These are phyloP conservation scores for Emydura subglobosa DNA, from an alignment of 2,113 vertebrate species.

Conservation along the genomic window DNA sequence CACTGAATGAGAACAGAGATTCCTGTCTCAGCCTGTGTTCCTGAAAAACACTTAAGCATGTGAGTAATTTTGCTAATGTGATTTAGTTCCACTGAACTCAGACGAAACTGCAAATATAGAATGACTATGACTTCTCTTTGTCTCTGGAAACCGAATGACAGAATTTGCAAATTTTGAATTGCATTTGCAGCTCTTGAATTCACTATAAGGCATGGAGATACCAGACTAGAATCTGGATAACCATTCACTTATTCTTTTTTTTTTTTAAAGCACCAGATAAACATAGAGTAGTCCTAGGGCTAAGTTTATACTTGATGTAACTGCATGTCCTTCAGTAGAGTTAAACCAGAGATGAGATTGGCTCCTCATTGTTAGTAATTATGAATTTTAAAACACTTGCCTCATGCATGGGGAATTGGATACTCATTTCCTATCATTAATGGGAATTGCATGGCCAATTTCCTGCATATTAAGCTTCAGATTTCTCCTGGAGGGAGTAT, in stretches of 20 bases:
- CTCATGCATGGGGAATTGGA: not conserved
- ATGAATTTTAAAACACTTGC: not conserved
- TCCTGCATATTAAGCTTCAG: not conserved
- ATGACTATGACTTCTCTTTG: not conserved
- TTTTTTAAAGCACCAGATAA: not conserved
- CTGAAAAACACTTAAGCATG: not conserved
- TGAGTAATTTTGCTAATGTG: not conserved
- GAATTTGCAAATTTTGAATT: not conserved
- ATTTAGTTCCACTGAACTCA: not conserved
- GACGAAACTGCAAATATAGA: not conserved
- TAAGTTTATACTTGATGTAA: not conserved
- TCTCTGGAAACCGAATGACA: not conserved
- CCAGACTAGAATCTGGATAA: not conserved
- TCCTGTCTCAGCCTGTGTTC: not conserved
- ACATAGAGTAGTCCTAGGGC: not conserved
- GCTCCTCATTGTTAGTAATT: not conserved
- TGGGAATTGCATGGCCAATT: not conserved
- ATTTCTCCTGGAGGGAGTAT: not conserved
- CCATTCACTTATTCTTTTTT: not conserved
- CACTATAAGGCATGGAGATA: not conserved
- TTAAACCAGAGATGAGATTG: not conserved
- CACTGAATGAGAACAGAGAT: not conserved
- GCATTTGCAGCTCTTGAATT: not conserved
- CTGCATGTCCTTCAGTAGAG: not conserved
- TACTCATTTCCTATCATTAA: not conserved